These are phyloP conservation scores for Rhegmatorhina hoffmannsi DNA, from an alignment of 2,113 vertebrate species.

Conservation along the genomic window DNA sequence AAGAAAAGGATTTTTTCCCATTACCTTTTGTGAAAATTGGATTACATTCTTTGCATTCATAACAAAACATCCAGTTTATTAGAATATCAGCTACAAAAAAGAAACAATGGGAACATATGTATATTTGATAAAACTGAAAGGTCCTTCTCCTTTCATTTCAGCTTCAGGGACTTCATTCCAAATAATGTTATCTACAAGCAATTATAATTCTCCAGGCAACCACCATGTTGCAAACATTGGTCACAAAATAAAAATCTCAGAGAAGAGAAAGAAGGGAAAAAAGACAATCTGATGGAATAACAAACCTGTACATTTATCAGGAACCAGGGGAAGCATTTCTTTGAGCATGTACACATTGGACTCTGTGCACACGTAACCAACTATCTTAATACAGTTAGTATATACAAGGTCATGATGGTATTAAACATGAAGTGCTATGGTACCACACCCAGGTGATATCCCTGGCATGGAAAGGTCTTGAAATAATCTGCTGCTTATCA, in stretches of 20 bases:
- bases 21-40: conserved; percentile 4
- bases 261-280: not conserved
- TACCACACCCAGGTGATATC: not conserved
- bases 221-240: not conserved
- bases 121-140: not conserved
- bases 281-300: not conserved
- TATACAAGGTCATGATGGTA: not conserved
- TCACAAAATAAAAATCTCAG: not conserved
- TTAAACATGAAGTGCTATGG: not conserved
- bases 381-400: not conserved
- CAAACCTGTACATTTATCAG: not conserved
- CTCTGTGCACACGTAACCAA: not conserved
- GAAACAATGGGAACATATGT: not conserved
- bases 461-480: not conserved
- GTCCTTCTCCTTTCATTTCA: not conserved
- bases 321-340: not conserved
- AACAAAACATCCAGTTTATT: not conserved
- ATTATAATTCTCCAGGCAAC: not conserved
- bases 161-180: not conserved
- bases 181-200: not conserved
- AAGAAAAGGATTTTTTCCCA: not conserved
- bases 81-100: not conserved
- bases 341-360: not conserved
- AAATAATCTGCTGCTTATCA: conserved; percentile 12
- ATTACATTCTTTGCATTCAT: not conserved